Evolutionary conservation across 2,888 invertebrate species (phyloP).

Genomic region (Orthonevra nobilis): DNA sequence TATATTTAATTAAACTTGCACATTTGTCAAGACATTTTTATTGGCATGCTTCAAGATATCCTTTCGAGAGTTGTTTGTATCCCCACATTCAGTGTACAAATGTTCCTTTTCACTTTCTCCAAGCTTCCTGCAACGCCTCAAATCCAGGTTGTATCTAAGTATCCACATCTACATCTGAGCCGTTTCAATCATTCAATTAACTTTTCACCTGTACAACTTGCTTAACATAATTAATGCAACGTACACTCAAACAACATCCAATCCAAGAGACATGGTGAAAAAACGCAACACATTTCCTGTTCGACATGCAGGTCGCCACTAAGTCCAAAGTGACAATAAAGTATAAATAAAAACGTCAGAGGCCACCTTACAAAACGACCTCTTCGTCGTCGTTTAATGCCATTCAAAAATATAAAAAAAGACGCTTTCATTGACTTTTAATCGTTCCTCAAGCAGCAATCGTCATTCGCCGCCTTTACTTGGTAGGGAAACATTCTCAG

Average conservation of each 20-base stretch:
- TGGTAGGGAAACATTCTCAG: constrained; percentile 25
- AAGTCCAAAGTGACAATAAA: background rate
- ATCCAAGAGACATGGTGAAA: background rate
- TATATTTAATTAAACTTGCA: no score
- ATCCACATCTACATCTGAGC: background rate
- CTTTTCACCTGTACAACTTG: constrained; percentile 39
- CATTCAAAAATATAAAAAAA: no score
- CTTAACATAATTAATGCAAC: constrained; percentile 8
- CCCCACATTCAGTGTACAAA: no score
- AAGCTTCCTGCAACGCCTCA: no score
- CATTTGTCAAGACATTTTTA: no score
- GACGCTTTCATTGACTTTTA: constrained; percentile 23
- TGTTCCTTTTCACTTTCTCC: no score
- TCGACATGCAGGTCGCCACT: constrained; percentile 7
- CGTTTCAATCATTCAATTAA: constrained; percentile 48
- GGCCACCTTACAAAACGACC: constrained; percentile 23
- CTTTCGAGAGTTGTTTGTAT: no score
- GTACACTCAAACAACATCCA: constrained; percentile 21
- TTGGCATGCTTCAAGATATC: no score
- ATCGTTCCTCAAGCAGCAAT: constrained; percentile 13
- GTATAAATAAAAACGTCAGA: background rate
- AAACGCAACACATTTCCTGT: constrained; percentile 20
- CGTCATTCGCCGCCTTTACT: constrained; percentile 8
- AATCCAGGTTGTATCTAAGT: background rate
- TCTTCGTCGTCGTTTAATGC: constrained; percentile 1